Base-by-base conservation (phyloP, 2,113 vertebrate genomes). In the Fulmarus glacialis region DNA sequence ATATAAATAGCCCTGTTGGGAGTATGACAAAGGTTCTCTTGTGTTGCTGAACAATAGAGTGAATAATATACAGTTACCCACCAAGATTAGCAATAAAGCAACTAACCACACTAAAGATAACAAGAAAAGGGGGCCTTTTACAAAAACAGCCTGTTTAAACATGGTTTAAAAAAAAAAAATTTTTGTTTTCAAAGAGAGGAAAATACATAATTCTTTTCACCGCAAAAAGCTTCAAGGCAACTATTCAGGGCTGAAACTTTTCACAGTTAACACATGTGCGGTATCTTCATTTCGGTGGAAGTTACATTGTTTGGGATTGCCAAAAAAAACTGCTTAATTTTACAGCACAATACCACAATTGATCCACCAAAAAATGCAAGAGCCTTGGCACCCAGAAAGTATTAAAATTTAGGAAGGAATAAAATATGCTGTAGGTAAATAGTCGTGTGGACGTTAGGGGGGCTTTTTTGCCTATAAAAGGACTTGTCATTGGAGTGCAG, bases 41-140 rank as follows among this genome's bases (percentile, higher is more conserved):
- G 91, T 97, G 83, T 40, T 96, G 94, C 83, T 85, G 92, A 97
- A 97, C 97, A 97, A 97, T 97, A 92, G 94, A 90, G 92, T 64
- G 90, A 97, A 97, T 97, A 97, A 96, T 95, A 95, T 97, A 96
- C 90, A 93, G 90, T 96, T 96, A 97, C 96, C 94, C 95, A 93
- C 92, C 94, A 96, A 94, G 95, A 97, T 94, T 75, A 96, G 94
- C 94, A 97, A 96, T 93, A 94, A 96, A 97, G 92, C 95, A 95
- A 96, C 92, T 91, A 96, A 94, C 95, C 94, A 93, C 93, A 96
- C 62, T 94, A 97, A 96, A 95, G 93, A 97, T 95, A 97, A 96
- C 94, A 96, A 89, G 95, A 96, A 93, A 59, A 63, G 59, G 64
- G 42, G 29, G 38, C 32, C 67, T 97, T 97, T 95, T 94, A 93